Evolutionary conservation across 1,140 invertebrate species (phyloP).

Genomic region (Diorhabda carinulata): DNA sequence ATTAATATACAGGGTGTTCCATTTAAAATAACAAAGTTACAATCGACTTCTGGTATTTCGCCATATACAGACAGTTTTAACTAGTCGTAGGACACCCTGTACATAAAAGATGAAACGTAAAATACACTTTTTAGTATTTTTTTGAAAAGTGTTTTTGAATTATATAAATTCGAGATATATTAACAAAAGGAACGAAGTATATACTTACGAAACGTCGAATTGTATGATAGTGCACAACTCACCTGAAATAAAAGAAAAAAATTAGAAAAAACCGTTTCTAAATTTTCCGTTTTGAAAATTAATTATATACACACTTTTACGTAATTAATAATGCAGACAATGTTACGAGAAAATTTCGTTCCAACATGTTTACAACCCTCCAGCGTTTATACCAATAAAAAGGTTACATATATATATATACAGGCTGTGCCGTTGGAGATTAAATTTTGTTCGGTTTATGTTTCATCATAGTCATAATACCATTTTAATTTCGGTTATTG

Average conservation of each 20-base stretch:
- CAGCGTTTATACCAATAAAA: conserved; percentile 10
- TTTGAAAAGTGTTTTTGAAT: no score
- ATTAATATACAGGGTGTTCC: no score
- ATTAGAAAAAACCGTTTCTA: conserved; percentile 4
- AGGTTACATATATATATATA: not conserved
- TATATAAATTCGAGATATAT: no score
- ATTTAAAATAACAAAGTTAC: no score
- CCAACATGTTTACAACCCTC: conserved; percentile 1
- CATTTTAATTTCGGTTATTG: conserved; percentile 8
- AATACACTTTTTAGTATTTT: no score
- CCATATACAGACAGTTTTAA: no score
- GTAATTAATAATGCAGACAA: not conserved
- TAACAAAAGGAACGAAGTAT: no score
- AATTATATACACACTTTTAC: not conserved
- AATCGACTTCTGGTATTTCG: no score
- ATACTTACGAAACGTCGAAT: no score
- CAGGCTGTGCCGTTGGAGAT: not conserved
- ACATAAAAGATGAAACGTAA: no score
- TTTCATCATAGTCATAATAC: conserved; percentile 11
- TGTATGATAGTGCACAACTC: not conserved
- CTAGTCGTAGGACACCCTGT: no score
- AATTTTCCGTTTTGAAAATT: not conserved
- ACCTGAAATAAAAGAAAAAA: conserved; percentile 11
- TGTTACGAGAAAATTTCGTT: not conserved
- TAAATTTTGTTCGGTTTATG: conserved; percentile 9